Base-by-base conservation (phyloP, 2,113 vertebrate species). In the Nesogale talazaci region DNA sequence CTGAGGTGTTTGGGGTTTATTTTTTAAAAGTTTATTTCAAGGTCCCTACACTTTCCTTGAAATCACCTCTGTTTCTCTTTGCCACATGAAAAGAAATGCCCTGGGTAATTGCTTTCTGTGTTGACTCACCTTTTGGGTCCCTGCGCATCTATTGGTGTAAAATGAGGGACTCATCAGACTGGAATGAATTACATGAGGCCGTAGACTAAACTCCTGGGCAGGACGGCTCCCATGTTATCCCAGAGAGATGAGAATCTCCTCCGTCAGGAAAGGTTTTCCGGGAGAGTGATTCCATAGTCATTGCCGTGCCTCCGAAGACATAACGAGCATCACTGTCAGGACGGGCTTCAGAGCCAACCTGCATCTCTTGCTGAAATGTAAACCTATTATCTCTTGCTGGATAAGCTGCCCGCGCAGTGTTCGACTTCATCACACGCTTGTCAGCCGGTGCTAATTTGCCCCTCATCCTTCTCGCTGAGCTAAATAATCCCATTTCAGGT, bases 121-220 rank as follows among this genome's bases (percentile, higher is more conserved):
- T 84, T 34, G 72, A 59, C 84, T 87, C 76, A 80, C 46, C 78
- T 63, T 75, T 75, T 70, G 34, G 52, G 46, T 56, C 36, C 36
- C 38, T 34, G 42, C 23, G 0, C 75, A 31, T 86, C 86, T 83
- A 5, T 11, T 72, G 79, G 80, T 85, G 15, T 95, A 31, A 83
- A 94, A 86, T 20, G 74, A 93, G 85, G 36, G 86, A 90, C 61
- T 85, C 92, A 59, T 78, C 79, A 86, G 83, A 78, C 81, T 90
- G 90, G 90, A 90, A 92, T 94, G 88, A 78, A 75, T 92, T 85
- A 83, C 0, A 0, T 76, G 79, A 93, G 74, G 22, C 67, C 81
- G 23, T 36, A 16, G 69, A 78, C 80, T 8, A 69, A 93, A 87
- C 81, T 72, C 76, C 36, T 72, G 19, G 83, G 88, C 92, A 81